Evolutionary conservation across 2,113 vertebrate genomes (phyloP), one percentile per base, ranked within the genome.

Genomic region (Silurus glanis): DNA sequence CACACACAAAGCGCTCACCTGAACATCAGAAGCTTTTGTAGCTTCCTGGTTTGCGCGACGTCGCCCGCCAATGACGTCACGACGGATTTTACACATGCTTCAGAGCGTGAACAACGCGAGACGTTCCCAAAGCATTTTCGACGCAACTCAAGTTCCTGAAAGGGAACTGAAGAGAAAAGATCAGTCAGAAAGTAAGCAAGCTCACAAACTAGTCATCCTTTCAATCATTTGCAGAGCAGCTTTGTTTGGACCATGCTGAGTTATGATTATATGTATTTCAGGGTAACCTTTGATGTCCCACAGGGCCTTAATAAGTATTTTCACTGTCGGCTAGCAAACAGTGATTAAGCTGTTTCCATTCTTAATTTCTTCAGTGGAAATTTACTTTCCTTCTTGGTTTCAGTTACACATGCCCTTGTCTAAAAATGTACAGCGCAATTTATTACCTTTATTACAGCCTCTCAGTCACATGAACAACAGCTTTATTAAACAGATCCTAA

Each of bases 241-340:
- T 61, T 61, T 80, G 78, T 47, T 80, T 56, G 0, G 25, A 8
- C 25, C 28, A 21, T 80, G 28, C 55, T 45, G 16, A 17, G 14
- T 8, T 80, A 59, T 58, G 76, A 79, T 56, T 80, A 80, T 19
- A 80, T 19, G 16, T 56, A 59, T 59, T 59, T 80, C 28, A 10
- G 25, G 14, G 58, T 21, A 80, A 37, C 25, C 37, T 21, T 58
- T 80, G 25, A 4, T 58, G 76, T 28, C 53, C 25, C 25, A 56
- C 76, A 5, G 25, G 51, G 25, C 45, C 76, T 19, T 80, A 58
- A 58, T 80, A 80, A 59, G 59, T 58, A 79, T 58, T 79, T 79
- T 79, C 25, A 79, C 7, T 37, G 13, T 58, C 25, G 1, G 25
- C n/a, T 28, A 58, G 76, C 53, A 79, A 78, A 78, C 74, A 56